A percentile compares a stretch with the other conserved stretches of the same genome.
These are phyloP conservation scores for Desmodus rotundus DNA, from an alignment of 2,113 vertebrate genomes.

Conservation along the genomic window DNA sequence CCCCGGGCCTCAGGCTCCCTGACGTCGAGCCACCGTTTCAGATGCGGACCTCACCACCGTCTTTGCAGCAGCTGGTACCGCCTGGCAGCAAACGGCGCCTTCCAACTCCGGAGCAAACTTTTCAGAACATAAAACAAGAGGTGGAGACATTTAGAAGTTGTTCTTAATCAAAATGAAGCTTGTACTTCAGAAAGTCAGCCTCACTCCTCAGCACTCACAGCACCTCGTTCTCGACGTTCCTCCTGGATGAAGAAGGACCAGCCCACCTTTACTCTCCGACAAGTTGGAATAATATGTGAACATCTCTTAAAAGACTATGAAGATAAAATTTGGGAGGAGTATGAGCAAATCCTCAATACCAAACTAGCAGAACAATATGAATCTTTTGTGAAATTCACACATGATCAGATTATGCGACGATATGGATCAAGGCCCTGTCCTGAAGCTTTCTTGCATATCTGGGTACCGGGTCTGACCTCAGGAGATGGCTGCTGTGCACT, in stretches of 20 bases:
- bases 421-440: conserved; percentile 92
- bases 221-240: conserved; percentile 89
- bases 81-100: conserved; percentile 70
- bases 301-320: conserved; percentile 93
- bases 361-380: conserved; percentile 96
- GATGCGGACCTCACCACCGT: conserved; percentile 37
- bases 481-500: conserved; percentile 85
- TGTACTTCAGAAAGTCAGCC: conserved; percentile 85
- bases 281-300: conserved; percentile 93
- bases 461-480: conserved; percentile 83
- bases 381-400: conserved; percentile 97
- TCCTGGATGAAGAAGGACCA: conserved; percentile 89
- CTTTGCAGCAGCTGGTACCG: conserved; percentile 49
- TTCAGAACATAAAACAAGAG: conserved; percentile 94
- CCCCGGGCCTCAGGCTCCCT: conserved; percentile 83
- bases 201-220: conserved; percentile 82
- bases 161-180: conserved; percentile 89
- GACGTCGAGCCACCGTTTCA: conserved; percentile 80
- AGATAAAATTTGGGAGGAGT: conserved; percentile 93
- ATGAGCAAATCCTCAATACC: conserved; percentile 93
- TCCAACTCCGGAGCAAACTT: conserved; percentile 87
- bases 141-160: conserved; percentile 91
- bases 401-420: conserved; percentile 96
- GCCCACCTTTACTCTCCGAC: conserved; percentile 91
- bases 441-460: conserved; percentile 81